Conservation (phyloP, 2,888 invertebrate genomes). For the Eudasyphora cyanicolor region DNA sequence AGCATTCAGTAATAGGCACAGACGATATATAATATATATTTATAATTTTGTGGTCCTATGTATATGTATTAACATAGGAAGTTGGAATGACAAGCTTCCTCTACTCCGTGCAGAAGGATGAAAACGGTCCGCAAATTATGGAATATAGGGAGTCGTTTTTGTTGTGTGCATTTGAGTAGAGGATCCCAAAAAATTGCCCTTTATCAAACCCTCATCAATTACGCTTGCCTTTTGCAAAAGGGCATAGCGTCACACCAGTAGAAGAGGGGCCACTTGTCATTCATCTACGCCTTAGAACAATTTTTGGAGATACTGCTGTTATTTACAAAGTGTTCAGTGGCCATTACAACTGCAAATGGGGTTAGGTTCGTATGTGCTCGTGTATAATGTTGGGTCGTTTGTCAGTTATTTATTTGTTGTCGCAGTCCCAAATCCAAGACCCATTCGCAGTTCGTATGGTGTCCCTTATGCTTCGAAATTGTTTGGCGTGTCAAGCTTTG, state of each 20-base stretch:
- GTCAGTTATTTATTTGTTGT: slow-evolving; percentile 35
- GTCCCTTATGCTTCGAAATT: not conserved
- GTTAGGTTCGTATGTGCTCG: not conserved
- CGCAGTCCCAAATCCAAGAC: no score
- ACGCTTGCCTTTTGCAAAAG: not conserved
- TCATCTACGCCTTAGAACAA: not conserved
- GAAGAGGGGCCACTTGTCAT: not conserved
- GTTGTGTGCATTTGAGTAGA: no score
- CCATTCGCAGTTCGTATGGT: not conserved
- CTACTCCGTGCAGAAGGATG: no score
- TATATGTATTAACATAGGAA: no score
- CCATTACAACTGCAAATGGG: not conserved
- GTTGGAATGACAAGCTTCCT: no score
- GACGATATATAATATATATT: no score
- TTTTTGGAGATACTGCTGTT: slow-evolving; percentile 2
- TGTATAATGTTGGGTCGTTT: not conserved
- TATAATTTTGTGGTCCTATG: no score
- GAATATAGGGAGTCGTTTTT: slow-evolving; percentile 32
- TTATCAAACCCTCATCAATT: slow-evolving; percentile 49
- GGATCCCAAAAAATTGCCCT: no score
- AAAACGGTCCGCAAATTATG: no score
- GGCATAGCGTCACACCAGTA: not conserved
- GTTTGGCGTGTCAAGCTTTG: slow-evolving; percentile 30
- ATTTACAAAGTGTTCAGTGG: not conserved
- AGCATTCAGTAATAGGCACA: no score